Conservation (phyloP, 2,888 invertebrate species). For the Maniola hyperantus region DNA sequence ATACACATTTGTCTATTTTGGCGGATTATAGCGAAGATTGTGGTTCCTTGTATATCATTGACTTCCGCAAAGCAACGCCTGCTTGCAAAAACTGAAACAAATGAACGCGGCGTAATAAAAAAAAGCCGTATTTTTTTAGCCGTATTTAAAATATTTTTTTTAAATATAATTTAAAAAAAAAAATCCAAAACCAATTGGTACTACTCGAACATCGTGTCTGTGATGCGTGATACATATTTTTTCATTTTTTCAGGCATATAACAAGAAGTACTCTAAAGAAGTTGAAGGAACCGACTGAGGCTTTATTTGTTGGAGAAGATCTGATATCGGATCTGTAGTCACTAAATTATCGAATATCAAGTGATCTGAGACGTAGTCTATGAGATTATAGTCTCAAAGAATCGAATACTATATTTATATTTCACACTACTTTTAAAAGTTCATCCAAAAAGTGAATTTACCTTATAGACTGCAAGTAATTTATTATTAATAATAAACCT, state of each 20-base stretch:
- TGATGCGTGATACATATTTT: not conserved
- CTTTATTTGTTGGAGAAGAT: constrained; percentile 14
- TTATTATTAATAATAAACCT: not conserved
- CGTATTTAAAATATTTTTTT: too few relatives aligned
- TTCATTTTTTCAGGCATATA: constrained; percentile 62
- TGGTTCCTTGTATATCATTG: too few relatives aligned
- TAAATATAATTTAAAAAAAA: too few relatives aligned
- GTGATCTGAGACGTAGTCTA: constrained; percentile 25
- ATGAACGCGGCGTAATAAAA: too few relatives aligned
- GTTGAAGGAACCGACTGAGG: constrained; percentile 48
- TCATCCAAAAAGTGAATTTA: not conserved
- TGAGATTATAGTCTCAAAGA: constrained; percentile 23
- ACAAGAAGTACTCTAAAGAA: constrained; percentile 49
- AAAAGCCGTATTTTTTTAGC: too few relatives aligned
- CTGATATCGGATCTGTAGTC: constrained; percentile 11
- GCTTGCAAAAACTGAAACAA: too few relatives aligned
- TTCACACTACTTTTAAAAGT: not conserved
- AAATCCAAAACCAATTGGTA: too few relatives aligned
- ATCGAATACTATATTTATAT: constrained; percentile 8
- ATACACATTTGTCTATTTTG: too few relatives aligned
- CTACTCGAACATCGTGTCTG: too few relatives aligned
- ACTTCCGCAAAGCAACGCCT: too few relatives aligned
- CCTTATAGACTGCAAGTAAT: not conserved
- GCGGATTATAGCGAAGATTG: too few relatives aligned
- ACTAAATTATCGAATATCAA: constrained; percentile 28